Conservation (phyloP, 2,113 vertebrate species). For the Passer domesticus region DNA sequence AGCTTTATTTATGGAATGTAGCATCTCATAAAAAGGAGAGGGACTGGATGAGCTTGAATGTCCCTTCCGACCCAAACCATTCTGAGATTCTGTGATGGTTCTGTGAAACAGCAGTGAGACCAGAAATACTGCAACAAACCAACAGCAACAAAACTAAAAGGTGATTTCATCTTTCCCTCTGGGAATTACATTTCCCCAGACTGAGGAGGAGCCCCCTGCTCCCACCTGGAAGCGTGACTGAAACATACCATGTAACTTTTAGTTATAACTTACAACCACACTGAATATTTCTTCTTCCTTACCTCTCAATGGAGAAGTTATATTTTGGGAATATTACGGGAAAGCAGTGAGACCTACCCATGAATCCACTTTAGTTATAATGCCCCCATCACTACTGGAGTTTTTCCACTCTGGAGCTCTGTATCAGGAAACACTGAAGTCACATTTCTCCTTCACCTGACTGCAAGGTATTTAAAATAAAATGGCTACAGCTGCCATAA, state of each 20-base stretch:
- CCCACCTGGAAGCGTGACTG: background rate
- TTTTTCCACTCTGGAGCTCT: slow-evolving; percentile 22
- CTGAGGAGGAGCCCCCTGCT: background rate
- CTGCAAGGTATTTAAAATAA: slow-evolving; percentile 46
- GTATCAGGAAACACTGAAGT: background rate
- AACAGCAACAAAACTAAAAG: background rate
- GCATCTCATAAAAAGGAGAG: background rate
- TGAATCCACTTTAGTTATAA: background rate
- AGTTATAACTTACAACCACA: background rate
- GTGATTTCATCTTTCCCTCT: background rate
- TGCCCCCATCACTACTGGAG: background rate
- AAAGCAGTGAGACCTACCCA: background rate
- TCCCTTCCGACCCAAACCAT: background rate
- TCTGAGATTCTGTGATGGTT: background rate
- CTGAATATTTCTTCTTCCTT: background rate
- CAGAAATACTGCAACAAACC: background rate
- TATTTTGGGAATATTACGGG: background rate
- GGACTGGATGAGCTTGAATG: background rate
- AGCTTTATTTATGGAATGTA: background rate
- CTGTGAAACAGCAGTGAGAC: background rate
- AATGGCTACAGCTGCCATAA: slow-evolving; percentile 19
- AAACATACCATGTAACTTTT: background rate
- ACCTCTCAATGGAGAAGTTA: background rate
- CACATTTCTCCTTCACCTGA: background rate
- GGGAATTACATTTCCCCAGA: background rate